Evolutionary conservation across 2,888 invertebrate genomes (phyloP).

Genomic region (Heliconius aoede): DNA sequence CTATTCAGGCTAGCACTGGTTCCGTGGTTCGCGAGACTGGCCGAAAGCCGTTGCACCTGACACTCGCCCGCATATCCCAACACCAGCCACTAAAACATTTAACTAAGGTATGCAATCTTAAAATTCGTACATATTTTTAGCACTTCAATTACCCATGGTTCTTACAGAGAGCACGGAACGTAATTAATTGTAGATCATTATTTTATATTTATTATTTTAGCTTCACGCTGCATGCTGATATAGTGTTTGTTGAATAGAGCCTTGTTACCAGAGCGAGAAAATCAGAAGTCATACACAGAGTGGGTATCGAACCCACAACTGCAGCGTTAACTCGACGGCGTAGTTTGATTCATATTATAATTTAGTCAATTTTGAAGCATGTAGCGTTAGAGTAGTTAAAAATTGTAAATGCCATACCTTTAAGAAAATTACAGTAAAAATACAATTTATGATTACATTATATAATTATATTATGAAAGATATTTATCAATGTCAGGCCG

Average conservation of each 20-base stretch:
- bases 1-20: conserved; percentile 44
- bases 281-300: background rate
- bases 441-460: too few species aligned
- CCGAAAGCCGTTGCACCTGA: conserved; percentile 68
- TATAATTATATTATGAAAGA: conserved; percentile 5
- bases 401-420: background rate
- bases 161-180: background rate
- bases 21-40: conserved; percentile 45
- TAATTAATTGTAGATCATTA: background rate
- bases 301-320: background rate
- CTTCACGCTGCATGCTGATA: background rate
- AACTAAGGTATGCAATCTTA: conserved; percentile 53
- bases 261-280: background rate
- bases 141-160: background rate
- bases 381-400: background rate
- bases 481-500: conserved; percentile 6
- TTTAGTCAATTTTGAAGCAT: background rate
- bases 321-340: background rate
- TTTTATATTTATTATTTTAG: background rate
- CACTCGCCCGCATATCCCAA: conserved; percentile 58
- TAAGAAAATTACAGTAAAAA: conserved; percentile 1
- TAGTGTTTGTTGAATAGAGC: too few species aligned
- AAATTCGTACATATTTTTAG: conserved; percentile 45
- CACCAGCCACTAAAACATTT: conserved; percentile 53
- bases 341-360: background rate